phyloP scores from a whole-genome alignment of 2,888 invertebrate species.

The Nowickia ferox region DNA sequence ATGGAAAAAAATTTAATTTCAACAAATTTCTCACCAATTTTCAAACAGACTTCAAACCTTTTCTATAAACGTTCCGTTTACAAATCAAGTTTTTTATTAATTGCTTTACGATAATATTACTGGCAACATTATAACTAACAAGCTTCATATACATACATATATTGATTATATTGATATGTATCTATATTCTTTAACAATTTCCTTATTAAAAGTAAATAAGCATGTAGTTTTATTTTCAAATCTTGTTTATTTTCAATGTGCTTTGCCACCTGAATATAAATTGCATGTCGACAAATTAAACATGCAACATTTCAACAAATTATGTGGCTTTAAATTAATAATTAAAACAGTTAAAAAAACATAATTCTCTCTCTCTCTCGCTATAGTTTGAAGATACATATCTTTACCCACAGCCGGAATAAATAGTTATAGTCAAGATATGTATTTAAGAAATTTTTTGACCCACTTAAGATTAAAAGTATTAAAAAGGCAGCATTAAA shows the following conservation, averaged over 20 bases:
- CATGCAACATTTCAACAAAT: conserved; percentile 54
- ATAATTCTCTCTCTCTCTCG: not conserved
- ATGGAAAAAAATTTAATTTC: too few species aligned
- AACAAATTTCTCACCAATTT: not conserved
- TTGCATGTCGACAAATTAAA: conserved; percentile 37
- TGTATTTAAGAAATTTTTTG: conserved; percentile 8
- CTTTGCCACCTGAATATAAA: conserved; percentile 16
- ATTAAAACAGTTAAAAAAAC: conserved; percentile 9
- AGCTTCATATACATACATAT: too few species aligned
- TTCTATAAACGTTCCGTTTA: not conserved
- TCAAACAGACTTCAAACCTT: not conserved
- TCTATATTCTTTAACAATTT: not conserved
- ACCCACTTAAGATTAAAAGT: conserved; percentile 15
- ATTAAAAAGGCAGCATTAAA: conserved; percentile 1
- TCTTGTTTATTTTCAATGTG: conserved; percentile 6
- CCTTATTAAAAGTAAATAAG: not conserved
- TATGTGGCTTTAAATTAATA: conserved; percentile 29
- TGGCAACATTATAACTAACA: too few species aligned
- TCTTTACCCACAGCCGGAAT: not conserved
- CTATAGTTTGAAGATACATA: not conserved
- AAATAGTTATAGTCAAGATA: not conserved
- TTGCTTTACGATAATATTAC: too few species aligned
- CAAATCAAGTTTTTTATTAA: not conserved
- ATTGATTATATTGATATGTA: too few species aligned
- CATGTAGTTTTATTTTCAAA: not conserved